Percentiles rank a stretch among this genome's conserved stretches.
phyloP scores from a whole-genome alignment of 1,140 invertebrate genomes.

The Cotesia chilonis region DNA sequence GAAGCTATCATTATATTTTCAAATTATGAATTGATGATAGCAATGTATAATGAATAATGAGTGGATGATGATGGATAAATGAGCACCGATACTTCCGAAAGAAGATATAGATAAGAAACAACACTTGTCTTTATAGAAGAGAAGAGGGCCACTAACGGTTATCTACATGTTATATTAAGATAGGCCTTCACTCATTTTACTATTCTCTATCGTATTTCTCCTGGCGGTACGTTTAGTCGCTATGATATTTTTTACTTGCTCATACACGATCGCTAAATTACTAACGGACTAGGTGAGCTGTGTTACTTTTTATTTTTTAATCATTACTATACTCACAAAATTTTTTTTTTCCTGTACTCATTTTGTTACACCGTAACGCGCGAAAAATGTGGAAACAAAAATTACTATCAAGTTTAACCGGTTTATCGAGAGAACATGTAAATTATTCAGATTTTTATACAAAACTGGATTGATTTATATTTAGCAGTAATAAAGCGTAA shows the following conservation, averaged over 20 bases:
- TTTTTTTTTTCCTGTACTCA: too few relatives aligned
- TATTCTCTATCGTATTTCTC: constrained; percentile 1
- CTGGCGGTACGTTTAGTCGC: background rate
- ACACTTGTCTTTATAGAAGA: background rate
- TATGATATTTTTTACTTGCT: background rate
- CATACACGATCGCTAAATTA: constrained; percentile 18
- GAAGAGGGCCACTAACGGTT: constrained; percentile 37
- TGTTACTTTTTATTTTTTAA: background rate
- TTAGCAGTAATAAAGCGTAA: too few relatives aligned
- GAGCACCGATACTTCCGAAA: background rate
- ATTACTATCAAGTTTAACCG: too few relatives aligned
- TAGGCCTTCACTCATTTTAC: background rate
- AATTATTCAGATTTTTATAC: too few relatives aligned
- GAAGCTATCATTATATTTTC: too few relatives aligned
- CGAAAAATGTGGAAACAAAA: too few relatives aligned
- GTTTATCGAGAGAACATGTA: too few relatives aligned
- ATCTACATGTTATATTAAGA: background rate
- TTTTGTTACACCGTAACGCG: too few relatives aligned
- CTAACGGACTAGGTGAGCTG: constrained; percentile 24
- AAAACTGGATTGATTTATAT: too few relatives aligned
- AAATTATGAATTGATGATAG: background rate
- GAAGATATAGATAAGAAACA: background rate
- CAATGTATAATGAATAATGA: background rate
- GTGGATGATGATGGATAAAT: background rate
- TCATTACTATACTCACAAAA: too few relatives aligned